Base-by-base conservation (phyloP, 1,140 invertebrate species). In the Drosophila trapezifrons region DNA sequence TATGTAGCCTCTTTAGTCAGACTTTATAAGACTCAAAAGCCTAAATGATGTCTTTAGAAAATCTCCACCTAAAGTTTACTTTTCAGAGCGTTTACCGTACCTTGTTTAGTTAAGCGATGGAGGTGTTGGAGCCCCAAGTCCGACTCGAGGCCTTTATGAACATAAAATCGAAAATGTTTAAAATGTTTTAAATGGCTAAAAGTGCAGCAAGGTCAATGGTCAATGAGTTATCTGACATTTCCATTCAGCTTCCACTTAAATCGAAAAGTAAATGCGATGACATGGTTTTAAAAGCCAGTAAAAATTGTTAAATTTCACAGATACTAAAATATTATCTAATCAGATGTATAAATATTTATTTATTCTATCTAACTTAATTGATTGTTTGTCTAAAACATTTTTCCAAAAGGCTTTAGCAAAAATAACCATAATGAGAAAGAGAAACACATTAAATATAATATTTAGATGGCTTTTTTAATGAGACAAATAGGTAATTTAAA, bases 151-250 rank as follows among this genome's bases (percentile, higher is more conserved):
- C 65, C 51, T 71, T 40, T 27, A 27, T 29, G 29, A 60, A 35
- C 51, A 76, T 66, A 54, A 67, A 66, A 59, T 45, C 37, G 52
- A 74, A 76, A 66, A 58, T 47, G 38, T 37, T 67, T 67, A 38
- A 72, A 58, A 37, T 70, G 35, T 51, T 13, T 63, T 35, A 43
- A 65, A 37, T 69, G 37, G 58, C 29, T 49, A 70, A 49, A 70
- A 70, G 65, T 71, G 63, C 74, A 76, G 64, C 73, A 76, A 76
- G 63, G 73, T 51, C 55, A 69, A 62, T 58, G 63, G 73, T 51
- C 55, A 69, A 62, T 58, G 17, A 5, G 47, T 55, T 40, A 59
- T 47, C 38, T 75, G 52, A 47, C 57, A 75, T 64, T 74, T 75
- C 52, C 55, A 51, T 49, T 13, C 57, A 40, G 27, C 58, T 58